Percentiles rank a stretch among this genome's conserved stretches.
Evolutionary conservation across 2,797 vertebrate genomes (phyloP).

Genomic region (Myripristis jacobus): DNA sequence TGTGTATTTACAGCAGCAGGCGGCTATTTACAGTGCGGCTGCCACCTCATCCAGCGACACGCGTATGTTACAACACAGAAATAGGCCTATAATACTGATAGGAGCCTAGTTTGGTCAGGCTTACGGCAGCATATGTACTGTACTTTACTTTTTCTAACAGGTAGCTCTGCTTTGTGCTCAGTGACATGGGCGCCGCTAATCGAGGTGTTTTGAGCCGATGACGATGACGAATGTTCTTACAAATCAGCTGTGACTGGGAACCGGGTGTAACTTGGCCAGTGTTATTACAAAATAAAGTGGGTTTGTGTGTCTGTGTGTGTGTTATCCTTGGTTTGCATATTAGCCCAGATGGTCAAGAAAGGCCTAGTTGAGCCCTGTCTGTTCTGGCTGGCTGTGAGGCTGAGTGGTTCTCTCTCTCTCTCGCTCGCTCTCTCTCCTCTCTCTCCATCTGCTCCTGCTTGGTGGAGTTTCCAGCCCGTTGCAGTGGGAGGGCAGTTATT

Average conservation of each 20-base stretch:
- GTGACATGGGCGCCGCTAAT: conserved; percentile 40
- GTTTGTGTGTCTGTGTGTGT: conserved; percentile 17
- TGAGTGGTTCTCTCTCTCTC: conserved; percentile 64
- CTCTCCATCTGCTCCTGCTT: conserved; percentile 72
- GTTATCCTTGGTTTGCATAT: conserved; percentile 40
- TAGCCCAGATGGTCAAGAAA: conserved; percentile 68
- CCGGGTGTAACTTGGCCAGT: conserved; percentile 40
- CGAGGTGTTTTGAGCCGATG: conserved; percentile 41
- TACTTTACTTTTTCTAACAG: no score
- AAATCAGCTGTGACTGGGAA: conserved; percentile 65
- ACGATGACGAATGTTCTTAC: conserved; percentile 64
- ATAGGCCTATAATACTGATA: conserved; percentile 30
- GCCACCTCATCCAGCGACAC: conserved; percentile 32
- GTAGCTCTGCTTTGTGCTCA: conserved; percentile 13
- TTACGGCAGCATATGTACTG: conserved; percentile 24
- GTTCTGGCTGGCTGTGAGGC: conserved; percentile 53
- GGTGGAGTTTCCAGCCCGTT: conserved; percentile 45
- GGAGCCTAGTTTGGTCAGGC: not conserved
- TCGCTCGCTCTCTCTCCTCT: conserved; percentile 37
- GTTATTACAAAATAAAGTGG: conserved; percentile 60
- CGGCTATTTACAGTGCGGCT: conserved; percentile 58
- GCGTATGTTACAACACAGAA: conserved; percentile 3
- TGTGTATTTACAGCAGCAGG: conserved; percentile 61
- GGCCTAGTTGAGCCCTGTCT: conserved; percentile 69
- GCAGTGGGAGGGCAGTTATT: conserved; percentile 64